Base-by-base conservation (phyloP, 1,140 invertebrate species). In the Drosophila parvula region DNA sequence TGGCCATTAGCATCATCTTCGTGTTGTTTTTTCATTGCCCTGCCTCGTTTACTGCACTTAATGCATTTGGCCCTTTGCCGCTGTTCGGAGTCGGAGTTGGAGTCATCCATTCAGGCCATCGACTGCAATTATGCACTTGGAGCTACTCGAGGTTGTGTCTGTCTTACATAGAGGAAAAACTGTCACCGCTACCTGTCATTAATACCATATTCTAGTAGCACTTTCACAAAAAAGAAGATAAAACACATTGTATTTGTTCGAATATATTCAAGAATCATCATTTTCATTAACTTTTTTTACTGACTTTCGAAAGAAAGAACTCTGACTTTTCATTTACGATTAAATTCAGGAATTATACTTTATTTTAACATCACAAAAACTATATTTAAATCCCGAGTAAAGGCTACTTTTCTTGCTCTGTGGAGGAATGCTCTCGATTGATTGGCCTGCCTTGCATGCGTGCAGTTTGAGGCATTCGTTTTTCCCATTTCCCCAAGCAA, bases 121-220 rank as follows among this genome's bases (percentile, higher is more conserved):
- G 53, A 79, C 63, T 76, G 58, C 70, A 88, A 88, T 86, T 79
- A 82, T 79, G 65, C 65, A 74, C 83, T 88, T 75, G 57, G 47
- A 57, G 40, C n/a, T 27, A 34, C 38, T 62, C 53, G 40, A 53
- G 48, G 38, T 45, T 65, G 59, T 30, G 12, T 27, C 22, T 27
- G 28, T 10, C 8, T 16, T 38, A 36, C 55, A 61, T 32, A 5
- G n/a, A 18, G 22, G 61, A 61, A 61, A 61, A 64, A 53, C 50
- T 36, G 12, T 53, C 32, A 22, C 11, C n/a, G n/a, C 6, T 14
- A 18, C 10, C 8, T 36, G 6, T 18, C 16, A 22, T 22, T 10
- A 53, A 36, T 36, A 14, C 14, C 9, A 0, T 32, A 18, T 51
- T 16, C 3, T 50, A 34, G 5, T 18, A 34, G 7, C 10, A 11